These are phyloP conservation scores for Plumapathes pennacea DNA, from an alignment of 92 coral and sea anemone species.

Conservation along the genomic window DNA sequence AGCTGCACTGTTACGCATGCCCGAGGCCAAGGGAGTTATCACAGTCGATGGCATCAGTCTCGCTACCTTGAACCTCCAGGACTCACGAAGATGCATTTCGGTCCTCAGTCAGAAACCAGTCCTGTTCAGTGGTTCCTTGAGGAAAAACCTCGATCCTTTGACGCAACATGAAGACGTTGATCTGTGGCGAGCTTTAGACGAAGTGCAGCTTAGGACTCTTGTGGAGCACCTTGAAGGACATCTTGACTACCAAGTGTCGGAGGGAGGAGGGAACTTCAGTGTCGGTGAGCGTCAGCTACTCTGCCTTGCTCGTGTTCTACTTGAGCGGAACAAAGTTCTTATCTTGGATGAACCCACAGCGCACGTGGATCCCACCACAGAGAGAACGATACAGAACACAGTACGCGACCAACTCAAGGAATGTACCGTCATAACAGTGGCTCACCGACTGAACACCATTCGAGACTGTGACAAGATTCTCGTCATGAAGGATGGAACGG, in stretches of 20 bases:
- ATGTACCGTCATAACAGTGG: conserved; percentile 7
- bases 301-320: conserved; percentile 19
- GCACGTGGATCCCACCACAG: conserved; percentile 1
- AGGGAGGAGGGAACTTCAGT: conserved; percentile 6
- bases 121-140: conserved; percentile 3
- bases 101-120: conserved; percentile 8
- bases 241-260: conserved; percentile 3
- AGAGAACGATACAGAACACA: not conserved
- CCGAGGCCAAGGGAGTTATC: not conserved
- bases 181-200: not conserved
- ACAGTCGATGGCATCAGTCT: conserved; percentile 1
- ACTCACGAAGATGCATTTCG: not conserved
- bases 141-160: conserved; percentile 3
- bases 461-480: conserved; percentile 1
- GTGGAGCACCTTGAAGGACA: not conserved
- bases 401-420: not conserved
- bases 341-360: conserved; percentile 12
- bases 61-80: not conserved
- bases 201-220: not conserved
- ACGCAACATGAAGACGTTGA: not conserved
- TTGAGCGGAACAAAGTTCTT: not conserved
- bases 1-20: conserved; percentile 3
- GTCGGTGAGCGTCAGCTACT: conserved; percentile 15
- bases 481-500: not conserved
- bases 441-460: conserved; percentile 5